Conservation (phyloP, 2,888 invertebrate species). For the Troides aeacus region DNA sequence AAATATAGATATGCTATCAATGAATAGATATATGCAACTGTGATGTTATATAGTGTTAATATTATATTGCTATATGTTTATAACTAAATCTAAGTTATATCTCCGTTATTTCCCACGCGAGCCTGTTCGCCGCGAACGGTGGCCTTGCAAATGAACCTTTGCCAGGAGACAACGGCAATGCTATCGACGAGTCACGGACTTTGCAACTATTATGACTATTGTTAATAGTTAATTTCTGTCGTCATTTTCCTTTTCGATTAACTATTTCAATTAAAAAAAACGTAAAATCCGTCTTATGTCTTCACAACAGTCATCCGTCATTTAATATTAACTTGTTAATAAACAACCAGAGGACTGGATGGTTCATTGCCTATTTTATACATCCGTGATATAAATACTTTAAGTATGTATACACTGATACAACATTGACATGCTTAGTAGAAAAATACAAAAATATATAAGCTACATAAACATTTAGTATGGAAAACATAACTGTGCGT, state of each 20-base stretch:
- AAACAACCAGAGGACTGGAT: too few relatives aligned
- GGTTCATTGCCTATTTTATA: too few relatives aligned
- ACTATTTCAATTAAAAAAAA: conserved; percentile 1
- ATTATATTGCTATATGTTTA: conserved; percentile 24
- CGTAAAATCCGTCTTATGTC: background rate
- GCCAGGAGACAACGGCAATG: conserved; percentile 33
- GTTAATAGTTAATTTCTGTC: conserved; percentile 15
- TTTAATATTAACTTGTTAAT: too few relatives aligned
- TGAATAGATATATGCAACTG: conserved; percentile 35
- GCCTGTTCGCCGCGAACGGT: conserved; percentile 39
- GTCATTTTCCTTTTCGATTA: conserved; percentile 22
- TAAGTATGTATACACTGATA: background rate
- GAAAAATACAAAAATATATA: background rate
- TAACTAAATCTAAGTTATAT: conserved; percentile 20
- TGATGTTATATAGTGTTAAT: conserved; percentile 3
- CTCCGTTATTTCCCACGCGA: conserved; percentile 39
- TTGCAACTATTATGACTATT: conserved; percentile 16
- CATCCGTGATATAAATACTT: background rate
- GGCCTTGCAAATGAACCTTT: conserved; percentile 68
- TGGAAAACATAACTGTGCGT: background rate
- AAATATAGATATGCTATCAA: background rate
- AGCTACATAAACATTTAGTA: conserved; percentile 1
- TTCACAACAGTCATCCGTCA: too few relatives aligned
- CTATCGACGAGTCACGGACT: conserved; percentile 28
- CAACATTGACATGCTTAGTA: background rate